Evolutionary conservation across 2,797 vertebrate species (phyloP).

Genomic region (Clarias laeviceps): DNA sequence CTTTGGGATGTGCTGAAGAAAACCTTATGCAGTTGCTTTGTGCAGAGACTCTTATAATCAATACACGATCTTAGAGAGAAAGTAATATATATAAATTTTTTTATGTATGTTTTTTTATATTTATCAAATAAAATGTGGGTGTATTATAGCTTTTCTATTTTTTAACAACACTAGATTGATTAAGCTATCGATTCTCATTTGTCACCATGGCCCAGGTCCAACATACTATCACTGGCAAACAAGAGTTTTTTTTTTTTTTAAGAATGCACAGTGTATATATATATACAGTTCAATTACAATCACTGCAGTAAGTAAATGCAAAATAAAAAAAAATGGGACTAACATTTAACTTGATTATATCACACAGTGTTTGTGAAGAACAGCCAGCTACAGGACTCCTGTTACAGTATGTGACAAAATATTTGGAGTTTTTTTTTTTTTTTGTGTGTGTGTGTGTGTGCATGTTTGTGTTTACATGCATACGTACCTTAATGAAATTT

Average conservation of each 20-base stretch:
- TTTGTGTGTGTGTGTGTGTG: not conserved
- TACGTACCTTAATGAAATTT: not conserved
- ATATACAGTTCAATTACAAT: slow-evolving; percentile 23
- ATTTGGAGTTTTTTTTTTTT: not conserved
- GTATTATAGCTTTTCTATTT: slow-evolving; percentile 31
- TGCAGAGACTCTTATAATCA: too few relatives aligned
- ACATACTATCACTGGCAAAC: slow-evolving; percentile 32
- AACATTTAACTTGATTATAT: slow-evolving; percentile 43
- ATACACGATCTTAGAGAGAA: too few relatives aligned
- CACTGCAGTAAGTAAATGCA: slow-evolving; percentile 35
- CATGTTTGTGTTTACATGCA: not conserved
- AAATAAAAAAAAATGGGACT: slow-evolving; percentile 24
- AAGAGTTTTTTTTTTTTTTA: not conserved
- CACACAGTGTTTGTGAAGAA: slow-evolving; percentile 21
- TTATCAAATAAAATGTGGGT: not conserved
- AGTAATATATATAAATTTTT: too few relatives aligned
- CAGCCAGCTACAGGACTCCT: not conserved
- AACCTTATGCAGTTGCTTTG: too few relatives aligned
- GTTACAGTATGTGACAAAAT: not conserved
- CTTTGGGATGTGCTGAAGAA: too few relatives aligned
- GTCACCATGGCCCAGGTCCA: slow-evolving; percentile 48
- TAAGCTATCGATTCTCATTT: slow-evolving; percentile 52
- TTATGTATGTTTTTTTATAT: too few relatives aligned
- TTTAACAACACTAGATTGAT: slow-evolving; percentile 42
- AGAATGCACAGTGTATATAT: too few relatives aligned